A percentile compares a stretch with the other conserved stretches of the same genome.
Conservation (phyloP, 2,888 invertebrate genomes). For the Eristalis pertinax region DNA sequence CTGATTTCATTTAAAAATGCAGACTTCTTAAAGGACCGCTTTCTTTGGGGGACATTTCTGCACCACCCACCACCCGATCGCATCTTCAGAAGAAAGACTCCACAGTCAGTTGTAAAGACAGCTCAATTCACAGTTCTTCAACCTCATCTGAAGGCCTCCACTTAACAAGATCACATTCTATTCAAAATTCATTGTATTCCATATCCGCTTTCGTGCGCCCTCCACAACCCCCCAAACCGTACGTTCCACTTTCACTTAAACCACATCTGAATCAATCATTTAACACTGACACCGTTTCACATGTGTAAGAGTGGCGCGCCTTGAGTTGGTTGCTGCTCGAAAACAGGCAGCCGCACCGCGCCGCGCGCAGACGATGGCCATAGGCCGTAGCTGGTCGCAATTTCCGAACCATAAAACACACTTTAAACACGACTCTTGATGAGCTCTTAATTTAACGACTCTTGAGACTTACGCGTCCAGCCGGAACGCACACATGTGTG, state of each 20-base stretch:
- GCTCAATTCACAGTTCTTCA: neutral
- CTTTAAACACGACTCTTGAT: conserved; percentile 21
- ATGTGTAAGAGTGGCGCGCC: neutral
- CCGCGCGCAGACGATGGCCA: neutral
- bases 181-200: neutral
- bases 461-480: conserved; percentile 45
- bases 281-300: conserved; percentile 24
- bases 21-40: too few relatives aligned
- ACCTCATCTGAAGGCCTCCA: neutral
- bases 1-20: too few relatives aligned
- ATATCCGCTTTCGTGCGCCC: neutral
- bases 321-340: neutral
- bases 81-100: too few relatives aligned
- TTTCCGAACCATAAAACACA: conserved; percentile 34
- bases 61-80: too few relatives aligned
- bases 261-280: conserved; percentile 38
- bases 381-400: conserved; percentile 26
- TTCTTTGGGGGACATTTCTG: too few relatives aligned
- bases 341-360: neutral
- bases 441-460: conserved; percentile 47
- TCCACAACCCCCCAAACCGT: neutral
- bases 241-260: conserved; percentile 26
- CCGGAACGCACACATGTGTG: conserved; percentile 13
- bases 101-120: neutral
- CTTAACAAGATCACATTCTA: neutral